Conservation (phyloP, 2,888 invertebrate species). For the Colostygia pectinataria region DNA sequence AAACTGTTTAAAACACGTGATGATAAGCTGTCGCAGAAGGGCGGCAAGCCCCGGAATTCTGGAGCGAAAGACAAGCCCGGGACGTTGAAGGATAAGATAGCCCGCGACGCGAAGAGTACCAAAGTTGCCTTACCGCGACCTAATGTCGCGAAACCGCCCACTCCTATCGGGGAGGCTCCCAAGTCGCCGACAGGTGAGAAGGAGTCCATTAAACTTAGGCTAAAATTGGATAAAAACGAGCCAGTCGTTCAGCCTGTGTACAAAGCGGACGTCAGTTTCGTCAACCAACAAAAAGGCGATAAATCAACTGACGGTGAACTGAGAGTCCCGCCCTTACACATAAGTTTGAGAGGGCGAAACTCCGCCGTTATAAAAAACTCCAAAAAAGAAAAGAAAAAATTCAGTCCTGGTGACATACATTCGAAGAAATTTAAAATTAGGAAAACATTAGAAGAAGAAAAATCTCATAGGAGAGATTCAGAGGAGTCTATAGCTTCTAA, state of each 20-base stretch:
- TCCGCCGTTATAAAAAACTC: conserved; percentile 92
- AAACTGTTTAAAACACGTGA: conserved; percentile 48
- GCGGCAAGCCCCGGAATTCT: conserved; percentile 65
- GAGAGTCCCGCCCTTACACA: conserved; percentile 94
- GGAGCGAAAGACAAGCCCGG: conserved; percentile 72
- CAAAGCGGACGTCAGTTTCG: conserved; percentile 91
- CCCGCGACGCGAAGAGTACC: conserved; percentile 66
- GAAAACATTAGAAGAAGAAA: conserved; percentile 68
- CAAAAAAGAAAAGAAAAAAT: conserved; percentile 86
- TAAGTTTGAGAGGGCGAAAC: conserved; percentile 92
- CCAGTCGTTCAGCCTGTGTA: conserved; percentile 90
- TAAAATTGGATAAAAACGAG: conserved; percentile 93
- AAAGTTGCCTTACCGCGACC: conserved; percentile 70
- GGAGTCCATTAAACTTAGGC: conserved; percentile 91
- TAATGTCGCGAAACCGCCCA: conserved; percentile 48
- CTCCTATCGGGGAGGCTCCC: conserved; percentile 54
- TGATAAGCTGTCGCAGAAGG: conserved; percentile 66
- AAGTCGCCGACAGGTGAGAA: conserved; percentile 72
- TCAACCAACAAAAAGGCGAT: conserved; percentile 80
- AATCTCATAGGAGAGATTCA: conserved; percentile 62
- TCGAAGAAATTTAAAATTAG: conserved; percentile 81
- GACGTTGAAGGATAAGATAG: conserved; percentile 68
- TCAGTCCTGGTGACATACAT: conserved; percentile 72
- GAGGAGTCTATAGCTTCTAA: conserved; percentile 62
- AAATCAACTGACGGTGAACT: conserved; percentile 85